These are phyloP conservation scores for Coregonus ussuriensis DNA, from an alignment of 2,797 vertebrate genomes.

Conservation along the genomic window DNA sequence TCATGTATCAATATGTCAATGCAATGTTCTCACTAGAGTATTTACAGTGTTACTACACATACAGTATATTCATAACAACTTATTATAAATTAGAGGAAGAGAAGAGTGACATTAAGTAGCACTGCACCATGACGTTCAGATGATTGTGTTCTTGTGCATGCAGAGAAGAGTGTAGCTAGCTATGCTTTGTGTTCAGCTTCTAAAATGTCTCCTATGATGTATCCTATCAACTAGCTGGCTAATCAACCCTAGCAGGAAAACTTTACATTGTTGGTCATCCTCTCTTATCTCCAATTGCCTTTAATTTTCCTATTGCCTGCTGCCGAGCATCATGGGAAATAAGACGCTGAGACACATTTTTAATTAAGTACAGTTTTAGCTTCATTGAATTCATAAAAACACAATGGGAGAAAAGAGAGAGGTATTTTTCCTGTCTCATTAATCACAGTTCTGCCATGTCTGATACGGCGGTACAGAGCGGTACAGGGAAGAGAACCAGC, in stretches of 20 bases:
- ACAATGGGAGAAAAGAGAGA: constrained; percentile 9
- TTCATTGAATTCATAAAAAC: constrained; percentile 26
- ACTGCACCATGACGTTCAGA: constrained; percentile 26
- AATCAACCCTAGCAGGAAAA: constrained; percentile 36
- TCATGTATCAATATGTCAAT: background rate
- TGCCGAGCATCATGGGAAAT: constrained; percentile 61
- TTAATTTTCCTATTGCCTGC: constrained; percentile 51
- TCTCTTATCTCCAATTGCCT: constrained; percentile 56
- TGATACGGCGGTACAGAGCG: constrained; percentile 31
- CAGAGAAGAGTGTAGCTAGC: constrained; percentile 40
- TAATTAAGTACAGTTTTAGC: constrained; percentile 57
- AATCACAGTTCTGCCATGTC: constrained; percentile 59
- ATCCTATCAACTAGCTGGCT: constrained; percentile 39
- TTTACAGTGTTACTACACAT: no score
- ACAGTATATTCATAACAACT: no score
- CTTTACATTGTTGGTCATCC: constrained; percentile 51
- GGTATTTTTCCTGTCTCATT: constrained; percentile 56
- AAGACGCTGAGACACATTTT: constrained; percentile 47
- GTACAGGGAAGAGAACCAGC: constrained; percentile 49
- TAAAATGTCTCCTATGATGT: constrained; percentile 37
- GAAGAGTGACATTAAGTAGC: background rate
- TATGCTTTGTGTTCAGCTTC: constrained; percentile 40
- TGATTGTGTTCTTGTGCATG: constrained; percentile 43
- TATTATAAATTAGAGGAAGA: background rate
- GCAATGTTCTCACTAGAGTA: no score